Base-by-base conservation (phyloP, 1,140 invertebrate species). In the Trachymyrmex septentrionalis region DNA sequence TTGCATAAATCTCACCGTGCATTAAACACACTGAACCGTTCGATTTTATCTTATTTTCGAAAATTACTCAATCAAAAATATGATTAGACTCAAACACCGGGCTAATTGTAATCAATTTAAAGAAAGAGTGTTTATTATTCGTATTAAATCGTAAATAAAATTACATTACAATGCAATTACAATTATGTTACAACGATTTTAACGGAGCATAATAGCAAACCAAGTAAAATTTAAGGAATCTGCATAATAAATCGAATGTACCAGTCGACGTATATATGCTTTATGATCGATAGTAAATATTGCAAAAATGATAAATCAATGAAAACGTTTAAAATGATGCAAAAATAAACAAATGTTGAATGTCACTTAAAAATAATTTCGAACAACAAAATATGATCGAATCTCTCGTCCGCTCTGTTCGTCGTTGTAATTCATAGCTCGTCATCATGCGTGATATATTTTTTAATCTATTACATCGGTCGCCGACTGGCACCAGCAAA, bases 151-250 rank as follows among this genome's bases (percentile, higher is more conserved):
- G n/a, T 34, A 64, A 67, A 53, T 34, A 1, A 12, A 34, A 67
- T 55, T 44, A 27, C 14, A 7, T 59, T 53, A 48, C 19, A 72
- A 72, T 72, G 16, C 21, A 64, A 38, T 55, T 21, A 21, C 55
- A 57, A 21, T 57, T 16, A 57, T 9, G 7, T n/a, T 38, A 66
- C 12, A 44, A 21, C 19, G 34, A 69, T 72, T 71, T 82, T 34
- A 75, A 89, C 48, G 75, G 30, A 76, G 59, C 75, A 67, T 81
- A 88, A 61, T 88, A 90, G 89, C 89, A 34, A 90, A 90, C 75
- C n/a, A 73, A 90, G 85, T n/a, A 87, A 72, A 88, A 90, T 84
- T 48, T 67, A 27, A 75, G 12, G 38, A 78, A 55, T 85, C 44
- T 90, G 88, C 88, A 10, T 76, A 85, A 78, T 50, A 67, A 86